Percentiles rank a stretch among this genome's conserved stretches.
Evolutionary conservation across 2,113 vertebrate genomes (phyloP).

Genomic region (Ceuthmochares aereus): DNA sequence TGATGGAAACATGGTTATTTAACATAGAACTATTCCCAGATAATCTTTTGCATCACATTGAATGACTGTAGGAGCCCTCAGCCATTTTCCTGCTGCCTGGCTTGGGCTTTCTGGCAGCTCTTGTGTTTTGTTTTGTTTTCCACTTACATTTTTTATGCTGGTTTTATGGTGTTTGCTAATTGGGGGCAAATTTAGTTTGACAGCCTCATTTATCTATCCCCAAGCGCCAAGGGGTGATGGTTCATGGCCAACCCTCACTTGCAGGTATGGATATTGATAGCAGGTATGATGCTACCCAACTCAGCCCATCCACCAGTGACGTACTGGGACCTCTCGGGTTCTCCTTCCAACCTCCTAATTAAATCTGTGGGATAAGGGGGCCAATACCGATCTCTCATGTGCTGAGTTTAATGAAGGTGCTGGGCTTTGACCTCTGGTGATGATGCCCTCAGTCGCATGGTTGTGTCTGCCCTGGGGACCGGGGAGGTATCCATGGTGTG

Average conservation of each 20-base stretch:
- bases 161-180: neutral
- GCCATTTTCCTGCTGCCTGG: neutral
- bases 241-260: neutral
- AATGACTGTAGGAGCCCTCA: fast-evolving
- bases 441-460: fast-evolving
- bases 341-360: neutral
- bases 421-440: neutral
- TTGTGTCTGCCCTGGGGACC: neutral
- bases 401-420: neutral
- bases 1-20: neutral
- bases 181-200: fast-evolving
- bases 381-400: fast-evolving
- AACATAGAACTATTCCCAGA: neutral
- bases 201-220: fast-evolving
- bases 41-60: neutral
- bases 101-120: neutral
- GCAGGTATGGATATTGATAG: neutral
- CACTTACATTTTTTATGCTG: neutral
- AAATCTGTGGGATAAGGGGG: neutral
- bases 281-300: fast-evolving
- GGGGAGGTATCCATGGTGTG: neutral
- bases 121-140: neutral
- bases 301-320: neutral
- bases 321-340: fast-evolving
- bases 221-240: neutral